Evolutionary conservation across 1,140 invertebrate species (phyloP).

Genomic region (Maconellicoccus hirsutus): DNA sequence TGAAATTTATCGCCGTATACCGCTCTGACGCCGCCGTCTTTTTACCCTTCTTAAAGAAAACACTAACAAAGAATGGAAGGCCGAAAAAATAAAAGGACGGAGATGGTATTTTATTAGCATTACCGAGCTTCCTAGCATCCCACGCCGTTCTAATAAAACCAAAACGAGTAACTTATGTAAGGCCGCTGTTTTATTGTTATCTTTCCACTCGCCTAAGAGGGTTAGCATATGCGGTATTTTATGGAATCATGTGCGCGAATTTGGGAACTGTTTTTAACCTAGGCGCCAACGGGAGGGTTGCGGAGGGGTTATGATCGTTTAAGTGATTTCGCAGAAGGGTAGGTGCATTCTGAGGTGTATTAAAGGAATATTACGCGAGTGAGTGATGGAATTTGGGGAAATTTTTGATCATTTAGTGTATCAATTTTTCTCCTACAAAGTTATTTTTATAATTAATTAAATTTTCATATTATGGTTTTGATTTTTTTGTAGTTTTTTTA

Average conservation of each 20-base stretch:
- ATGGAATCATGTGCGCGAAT: neutral
- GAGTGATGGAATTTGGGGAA: too few relatives aligned
- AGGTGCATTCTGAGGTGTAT: too few relatives aligned
- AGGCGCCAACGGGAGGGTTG: neutral
- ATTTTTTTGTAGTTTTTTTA: too few relatives aligned
- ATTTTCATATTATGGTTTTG: too few relatives aligned
- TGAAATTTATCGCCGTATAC: neutral
- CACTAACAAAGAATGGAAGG: neutral
- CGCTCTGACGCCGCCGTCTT: neutral
- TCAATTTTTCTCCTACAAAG: too few relatives aligned
- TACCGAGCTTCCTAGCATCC: neutral
- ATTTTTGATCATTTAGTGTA: too few relatives aligned
- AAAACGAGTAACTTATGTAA: neutral
- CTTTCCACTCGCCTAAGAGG: neutral
- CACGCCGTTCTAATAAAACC: neutral
- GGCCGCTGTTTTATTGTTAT: conserved; percentile 7
- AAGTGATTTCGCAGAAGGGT: too few relatives aligned
- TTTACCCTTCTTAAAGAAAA: conserved; percentile 1
- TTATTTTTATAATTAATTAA: too few relatives aligned
- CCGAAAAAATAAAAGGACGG: neutral
- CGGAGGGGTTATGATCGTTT: too few relatives aligned
- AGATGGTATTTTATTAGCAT: conserved; percentile 4
- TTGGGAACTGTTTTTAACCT: neutral
- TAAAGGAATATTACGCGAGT: too few relatives aligned
- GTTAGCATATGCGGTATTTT: neutral